Evolutionary conservation across 1,140 invertebrate species (phyloP).

Genomic region (Oryzaephilus surinamensis): DNA sequence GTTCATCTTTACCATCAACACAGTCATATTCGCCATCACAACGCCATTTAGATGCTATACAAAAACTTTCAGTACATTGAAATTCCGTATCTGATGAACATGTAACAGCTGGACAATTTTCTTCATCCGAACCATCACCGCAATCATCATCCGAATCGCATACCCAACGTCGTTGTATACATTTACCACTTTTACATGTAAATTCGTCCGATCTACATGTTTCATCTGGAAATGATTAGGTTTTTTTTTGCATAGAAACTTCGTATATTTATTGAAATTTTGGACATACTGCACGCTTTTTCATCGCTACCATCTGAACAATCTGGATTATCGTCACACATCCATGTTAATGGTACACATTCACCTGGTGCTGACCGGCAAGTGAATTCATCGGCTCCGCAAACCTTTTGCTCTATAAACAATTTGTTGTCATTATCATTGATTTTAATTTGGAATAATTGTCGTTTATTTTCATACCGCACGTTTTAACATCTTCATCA

Average conservation of each 20-base stretch:
- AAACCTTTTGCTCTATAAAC: conserved; percentile 66
- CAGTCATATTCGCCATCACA: conserved; percentile 85
- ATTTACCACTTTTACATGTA: conserved; percentile 78
- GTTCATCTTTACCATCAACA: conserved; percentile 68
- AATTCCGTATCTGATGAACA: conserved; percentile 61
- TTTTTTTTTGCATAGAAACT: background rate
- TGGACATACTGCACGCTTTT: conserved; percentile 70
- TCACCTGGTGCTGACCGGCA: conserved; percentile 67
- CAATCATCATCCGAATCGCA: conserved; percentile 86
- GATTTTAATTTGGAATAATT: background rate
- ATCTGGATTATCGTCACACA: conserved; percentile 80
- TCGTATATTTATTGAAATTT: background rate
- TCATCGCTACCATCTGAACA: conserved; percentile 85
- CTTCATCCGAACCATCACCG: conserved; percentile 70
- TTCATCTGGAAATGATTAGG: conserved; percentile 51
- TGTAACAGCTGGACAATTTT: conserved; percentile 56
- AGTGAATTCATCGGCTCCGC: conserved; percentile 76
- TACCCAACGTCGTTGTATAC: conserved; percentile 76
- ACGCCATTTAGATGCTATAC: conserved; percentile 62
- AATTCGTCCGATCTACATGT: conserved; percentile 82
- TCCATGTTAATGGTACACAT: conserved; percentile 83
- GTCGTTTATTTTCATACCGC: conserved; percentile 64
- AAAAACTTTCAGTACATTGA: conserved; percentile 51
- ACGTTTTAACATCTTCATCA: conserved; percentile 60
- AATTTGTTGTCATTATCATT: background rate